A percentile compares a stretch with the other conserved stretches of the same genome.
Evolutionary conservation across 2,113 vertebrate genomes (phyloP).

Genomic region (Cynocephalus volans): DNA sequence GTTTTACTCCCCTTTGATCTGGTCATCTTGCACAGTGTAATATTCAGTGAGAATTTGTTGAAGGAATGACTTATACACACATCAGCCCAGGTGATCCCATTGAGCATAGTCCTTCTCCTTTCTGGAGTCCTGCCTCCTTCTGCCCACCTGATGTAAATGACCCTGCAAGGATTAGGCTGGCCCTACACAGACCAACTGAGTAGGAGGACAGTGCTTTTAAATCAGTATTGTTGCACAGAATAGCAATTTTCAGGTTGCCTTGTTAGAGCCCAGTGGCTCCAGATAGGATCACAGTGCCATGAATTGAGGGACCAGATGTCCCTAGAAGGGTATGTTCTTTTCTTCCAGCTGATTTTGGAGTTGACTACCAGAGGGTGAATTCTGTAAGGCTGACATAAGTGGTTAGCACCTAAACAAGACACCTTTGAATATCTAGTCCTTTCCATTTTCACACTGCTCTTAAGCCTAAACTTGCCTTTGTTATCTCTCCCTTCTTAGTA

Average conservation of each 20-base stretch:
- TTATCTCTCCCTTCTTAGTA: background rate
- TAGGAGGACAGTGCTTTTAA: background rate
- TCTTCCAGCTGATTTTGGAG: slow-evolving; percentile 15
- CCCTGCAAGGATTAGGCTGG: background rate
- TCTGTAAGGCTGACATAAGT: slow-evolving; percentile 10
- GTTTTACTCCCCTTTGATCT: slow-evolving; percentile 15
- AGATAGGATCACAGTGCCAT: background rate
- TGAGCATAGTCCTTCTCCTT: background rate
- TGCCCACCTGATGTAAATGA: background rate
- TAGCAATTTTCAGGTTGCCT: slow-evolving; percentile 24
- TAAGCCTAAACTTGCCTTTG: slow-evolving; percentile 28
- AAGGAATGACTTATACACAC: background rate
- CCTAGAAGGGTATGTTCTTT: slow-evolving; percentile 25
- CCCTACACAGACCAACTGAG: background rate
- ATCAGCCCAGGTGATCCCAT: background rate
- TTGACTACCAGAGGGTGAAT: background rate
- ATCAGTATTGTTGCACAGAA: slow-evolving; percentile 12
- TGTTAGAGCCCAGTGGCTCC: background rate
- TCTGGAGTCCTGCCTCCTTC: background rate
- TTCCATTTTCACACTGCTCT: background rate
- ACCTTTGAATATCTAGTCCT: background rate
- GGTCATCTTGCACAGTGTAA: background rate
- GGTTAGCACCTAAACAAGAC: slow-evolving; percentile 16
- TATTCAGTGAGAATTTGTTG: background rate
- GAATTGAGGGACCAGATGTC: background rate